Evolutionary conservation across 2,797 vertebrate species (phyloP).

Genomic region (Enteromius trimaculatus): DNA sequence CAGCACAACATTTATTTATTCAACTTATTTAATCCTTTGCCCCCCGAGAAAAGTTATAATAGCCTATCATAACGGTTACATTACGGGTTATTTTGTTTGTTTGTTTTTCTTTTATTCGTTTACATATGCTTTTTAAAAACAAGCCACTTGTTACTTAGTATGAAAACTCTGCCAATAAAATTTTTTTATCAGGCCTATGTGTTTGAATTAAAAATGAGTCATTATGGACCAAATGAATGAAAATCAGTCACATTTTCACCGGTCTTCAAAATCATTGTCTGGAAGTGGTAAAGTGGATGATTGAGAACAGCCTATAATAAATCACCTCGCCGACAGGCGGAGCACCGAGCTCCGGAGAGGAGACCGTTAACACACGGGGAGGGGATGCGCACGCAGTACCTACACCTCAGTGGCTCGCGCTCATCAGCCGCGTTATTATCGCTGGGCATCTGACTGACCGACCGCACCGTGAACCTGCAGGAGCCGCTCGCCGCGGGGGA

Average conservation of each 20-base stretch:
- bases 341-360: background rate
- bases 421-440: conserved; percentile 46
- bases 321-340: conserved; percentile 19
- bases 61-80: too few species aligned
- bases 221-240: background rate
- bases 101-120: too few species aligned
- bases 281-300: background rate
- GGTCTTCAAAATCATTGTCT: background rate
- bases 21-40: too few species aligned
- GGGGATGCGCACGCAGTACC: conserved; percentile 25
- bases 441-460: conserved; percentile 46
- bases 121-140: too few species aligned
- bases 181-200: too few species aligned
- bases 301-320: background rate
- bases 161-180: background rate
- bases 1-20: too few species aligned
- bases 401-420: conserved; percentile 20
- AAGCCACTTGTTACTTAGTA: background rate
- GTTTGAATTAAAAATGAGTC: background rate
- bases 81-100: too few species aligned
- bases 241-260: background rate
- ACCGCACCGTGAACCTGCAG: conserved; percentile 43
- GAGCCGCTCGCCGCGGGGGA: conserved; percentile 55
- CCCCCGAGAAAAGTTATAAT: too few species aligned
- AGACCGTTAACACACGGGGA: conserved; percentile 21